A percentile compares a stretch with the other conserved stretches of the same genome.
Conservation (phyloP, 2,113 vertebrate genomes). For the Capreolus pygargus region DNA sequence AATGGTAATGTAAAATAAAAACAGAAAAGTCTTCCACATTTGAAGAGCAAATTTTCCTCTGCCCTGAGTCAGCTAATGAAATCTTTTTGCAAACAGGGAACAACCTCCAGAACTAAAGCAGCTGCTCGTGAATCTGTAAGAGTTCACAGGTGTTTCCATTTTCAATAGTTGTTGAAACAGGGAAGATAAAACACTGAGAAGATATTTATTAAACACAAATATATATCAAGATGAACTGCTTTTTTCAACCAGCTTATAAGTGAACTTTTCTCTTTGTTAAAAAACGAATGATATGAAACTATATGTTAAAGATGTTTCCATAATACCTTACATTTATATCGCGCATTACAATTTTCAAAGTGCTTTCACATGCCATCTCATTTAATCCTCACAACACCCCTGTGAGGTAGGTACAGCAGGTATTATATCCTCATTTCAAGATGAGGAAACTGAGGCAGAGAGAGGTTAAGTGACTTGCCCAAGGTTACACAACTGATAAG, state of each 20-base stretch:
- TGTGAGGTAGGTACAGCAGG: conserved; percentile 70
- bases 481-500: not conserved
- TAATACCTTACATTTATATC: conserved; percentile 38
- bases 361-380: conserved; percentile 40
- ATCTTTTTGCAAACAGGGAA: conserved; percentile 58
- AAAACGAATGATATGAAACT: conserved; percentile 66
- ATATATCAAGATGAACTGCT: conserved; percentile 73
- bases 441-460: conserved; percentile 58
- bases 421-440: conserved; percentile 44
- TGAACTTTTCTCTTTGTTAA: conserved; percentile 69
- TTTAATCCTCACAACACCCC: conserved; percentile 62
- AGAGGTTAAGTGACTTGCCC: conserved; percentile 44
- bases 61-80: conserved; percentile 6
- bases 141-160: conserved; percentile 69
- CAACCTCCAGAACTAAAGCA: conserved; percentile 57
- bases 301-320: conserved; percentile 63
- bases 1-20: conserved; percentile 60
- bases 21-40: conserved; percentile 2
- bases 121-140: conserved; percentile 64
- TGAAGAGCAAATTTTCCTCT: conserved; percentile 28
- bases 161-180: conserved; percentile 73
- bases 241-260: conserved; percentile 66
- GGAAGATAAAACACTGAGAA: conserved; percentile 76
- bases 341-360: conserved; percentile 23
- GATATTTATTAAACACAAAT: conserved; percentile 76